Base-by-base conservation (phyloP, 1,140 invertebrate species). In the Scaptomyza montana region DNA sequence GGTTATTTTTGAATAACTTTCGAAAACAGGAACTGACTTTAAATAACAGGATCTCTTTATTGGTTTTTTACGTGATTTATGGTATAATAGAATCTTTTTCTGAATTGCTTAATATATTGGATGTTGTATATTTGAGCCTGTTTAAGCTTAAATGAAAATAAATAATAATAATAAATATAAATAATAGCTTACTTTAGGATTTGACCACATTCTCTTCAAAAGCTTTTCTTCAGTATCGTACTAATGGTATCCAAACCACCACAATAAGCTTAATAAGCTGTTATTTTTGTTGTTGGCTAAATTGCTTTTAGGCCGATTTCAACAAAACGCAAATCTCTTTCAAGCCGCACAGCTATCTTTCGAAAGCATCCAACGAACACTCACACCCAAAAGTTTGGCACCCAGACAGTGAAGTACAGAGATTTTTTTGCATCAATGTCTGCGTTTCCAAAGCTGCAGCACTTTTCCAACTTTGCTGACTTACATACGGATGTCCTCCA, bases 271-370 rank as follows among this genome's bases (percentile, higher is more conserved):
- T 13, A 59, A 9, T 28, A 28, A 69, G 55, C 53, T 71, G 64
- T 55, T 39, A 74, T 73, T 50, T 62, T 76, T 70, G 50, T 68
- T 16, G 72, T 60, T 53, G 65, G 43, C 62, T 65, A 63, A 82
- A 81, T 81, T 50, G 63, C 63, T 59, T 73, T 45, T 36, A 46
- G 30, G 46, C 12, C 51, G 33, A 65, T 46, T 47, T 53, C 50
- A 21, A 61, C 49, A 84, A 84, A 84, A 73, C 45, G 69, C 46
- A 84, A 84, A 84, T 79, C 57, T 47, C 46, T 71, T 80, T 85
- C 74, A 79, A 72, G 63, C 72, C 73, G 61, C 80, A 59, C 8
- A 46, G 49, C 39, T 68, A 64, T 76, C 28, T 70, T 70, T 67
- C 51, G 62, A 6, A 81, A 79, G 64, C 43, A 51, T 47, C 68